phyloP scores from a whole-genome alignment of 2,113 vertebrate genomes.

The Leucoraja erinaceus region DNA sequence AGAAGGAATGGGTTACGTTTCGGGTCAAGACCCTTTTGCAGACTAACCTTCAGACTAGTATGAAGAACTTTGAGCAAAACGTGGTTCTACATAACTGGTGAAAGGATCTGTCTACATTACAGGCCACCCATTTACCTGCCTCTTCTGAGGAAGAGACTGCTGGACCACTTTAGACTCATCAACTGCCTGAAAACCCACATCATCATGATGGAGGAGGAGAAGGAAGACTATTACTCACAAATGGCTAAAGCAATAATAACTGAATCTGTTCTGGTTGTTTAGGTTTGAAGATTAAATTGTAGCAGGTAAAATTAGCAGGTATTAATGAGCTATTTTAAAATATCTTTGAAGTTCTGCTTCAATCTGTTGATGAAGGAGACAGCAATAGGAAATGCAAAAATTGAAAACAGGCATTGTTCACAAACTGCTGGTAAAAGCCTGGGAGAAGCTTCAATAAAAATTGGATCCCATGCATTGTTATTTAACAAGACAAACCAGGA shows the following conservation, averaged over 20 bases:
- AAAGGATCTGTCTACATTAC: too few relatives aligned
- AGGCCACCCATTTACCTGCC: too few relatives aligned
- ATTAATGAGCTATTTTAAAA: too few relatives aligned
- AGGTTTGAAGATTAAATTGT: neutral
- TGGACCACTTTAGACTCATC: too few relatives aligned
- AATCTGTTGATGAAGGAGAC: neutral
- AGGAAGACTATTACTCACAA: neutral
- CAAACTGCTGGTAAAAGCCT: neutral
- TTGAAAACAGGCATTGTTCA: neutral
- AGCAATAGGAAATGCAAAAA: neutral
- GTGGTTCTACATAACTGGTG: too few relatives aligned
- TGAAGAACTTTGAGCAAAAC: too few relatives aligned
- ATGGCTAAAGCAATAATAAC: neutral
- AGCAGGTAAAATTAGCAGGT: neutral
- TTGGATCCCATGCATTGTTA: neutral
- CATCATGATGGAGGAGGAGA: too few relatives aligned
- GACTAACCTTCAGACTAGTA: too few relatives aligned
- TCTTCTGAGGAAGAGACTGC: too few relatives aligned
- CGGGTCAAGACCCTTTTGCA: too few relatives aligned
- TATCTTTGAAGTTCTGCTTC: neutral
- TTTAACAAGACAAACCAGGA: neutral
- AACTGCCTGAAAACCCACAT: too few relatives aligned
- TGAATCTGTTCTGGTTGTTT: neutral
- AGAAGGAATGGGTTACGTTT: too few relatives aligned
- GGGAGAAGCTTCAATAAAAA: neutral